Evolutionary conservation across 2,113 vertebrate species (phyloP), one percentile per base, ranked within the genome.

Genomic region (Cebidichthys violaceus): DNA sequence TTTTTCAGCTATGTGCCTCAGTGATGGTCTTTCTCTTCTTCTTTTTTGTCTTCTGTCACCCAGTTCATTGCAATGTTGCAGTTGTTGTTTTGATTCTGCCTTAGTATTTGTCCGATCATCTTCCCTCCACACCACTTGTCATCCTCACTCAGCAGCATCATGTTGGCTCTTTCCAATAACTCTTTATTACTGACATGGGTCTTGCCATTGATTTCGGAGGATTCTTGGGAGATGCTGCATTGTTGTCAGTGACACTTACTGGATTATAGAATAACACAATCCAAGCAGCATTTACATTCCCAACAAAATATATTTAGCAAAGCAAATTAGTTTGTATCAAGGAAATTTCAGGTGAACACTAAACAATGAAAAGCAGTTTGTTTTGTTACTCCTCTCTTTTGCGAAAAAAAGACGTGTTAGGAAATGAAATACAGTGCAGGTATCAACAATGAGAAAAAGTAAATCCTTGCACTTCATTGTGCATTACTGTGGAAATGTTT

Each of bases 391-490:
- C 1, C 13, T 64, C 5, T 50, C 15, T 59, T 72, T 8, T 33
- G 20, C 8, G 43, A 31, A 64, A 37, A n/a, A 52, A 4, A 41
- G 33, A 33, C 47, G 17, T 15, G 13, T 35, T 43, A 4, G 6
- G 18, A 41, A 59, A 59, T 81, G 10, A 75, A 71, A 81, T 54
- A 24, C 1, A 64, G 18, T 70, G 24, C 4, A 11, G 15, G 45
- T 52, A 41, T 77, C 13, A 77, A 24, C n/a, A 65, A 39, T 43
- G 35, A 54, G 15, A 50, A 55, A 24, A 70, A 29, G 27, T 17
- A 59, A 66, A 66, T 59, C 7, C 43, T n/a, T 75, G 11, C 13
- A 27, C 14, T 62, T 70, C 64, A 62, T 39, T 41, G n/a, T 79
- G 18, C 0, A 6, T 33, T 27, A 37, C 71, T 22, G 47, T 59